A percentile compares a stretch with the other conserved stretches of the same genome.
phyloP scores from a whole-genome alignment of 2,113 vertebrate genomes.

The Ahaetulla prasina region DNA sequence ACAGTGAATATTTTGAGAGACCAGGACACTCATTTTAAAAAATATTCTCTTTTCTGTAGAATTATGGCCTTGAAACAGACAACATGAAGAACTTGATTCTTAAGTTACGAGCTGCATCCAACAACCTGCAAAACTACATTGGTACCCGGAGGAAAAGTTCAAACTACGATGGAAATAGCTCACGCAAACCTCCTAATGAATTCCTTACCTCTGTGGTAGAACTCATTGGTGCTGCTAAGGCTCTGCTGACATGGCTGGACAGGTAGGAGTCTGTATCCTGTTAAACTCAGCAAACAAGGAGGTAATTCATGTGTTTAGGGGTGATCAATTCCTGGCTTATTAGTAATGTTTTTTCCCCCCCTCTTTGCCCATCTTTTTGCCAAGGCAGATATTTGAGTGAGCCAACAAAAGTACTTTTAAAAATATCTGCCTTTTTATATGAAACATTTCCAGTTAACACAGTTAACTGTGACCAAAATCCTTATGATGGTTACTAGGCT shows the following conservation, averaged over 20 bases:
- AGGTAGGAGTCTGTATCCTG: conserved; percentile 68
- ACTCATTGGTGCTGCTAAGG: conserved; percentile 93
- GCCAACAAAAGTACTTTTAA: background rate
- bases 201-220: conserved; percentile 96
- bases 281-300: background rate
- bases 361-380: background rate
- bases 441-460: background rate
- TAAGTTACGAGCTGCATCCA: conserved; percentile 83
- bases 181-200: conserved; percentile 88
- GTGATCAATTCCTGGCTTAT: background rate
- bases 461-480: background rate
- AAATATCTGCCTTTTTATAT: background rate
- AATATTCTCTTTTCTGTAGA: conserved; percentile 69
- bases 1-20: background rate
- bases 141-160: conserved; percentile 81
- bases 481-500: background rate
- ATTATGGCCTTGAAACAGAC: conserved; percentile 95
- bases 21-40: background rate
- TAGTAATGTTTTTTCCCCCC: background rate
- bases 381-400: background rate
- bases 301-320: background rate
- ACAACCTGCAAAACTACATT: conserved; percentile 86
- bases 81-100: conserved; percentile 91
- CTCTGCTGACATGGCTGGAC: conserved; percentile 91
- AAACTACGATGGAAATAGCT: conserved; percentile 76